Evolutionary conservation across 2,888 invertebrate genomes (phyloP).

Genomic region (Eueremaeus valkanovi): DNA sequence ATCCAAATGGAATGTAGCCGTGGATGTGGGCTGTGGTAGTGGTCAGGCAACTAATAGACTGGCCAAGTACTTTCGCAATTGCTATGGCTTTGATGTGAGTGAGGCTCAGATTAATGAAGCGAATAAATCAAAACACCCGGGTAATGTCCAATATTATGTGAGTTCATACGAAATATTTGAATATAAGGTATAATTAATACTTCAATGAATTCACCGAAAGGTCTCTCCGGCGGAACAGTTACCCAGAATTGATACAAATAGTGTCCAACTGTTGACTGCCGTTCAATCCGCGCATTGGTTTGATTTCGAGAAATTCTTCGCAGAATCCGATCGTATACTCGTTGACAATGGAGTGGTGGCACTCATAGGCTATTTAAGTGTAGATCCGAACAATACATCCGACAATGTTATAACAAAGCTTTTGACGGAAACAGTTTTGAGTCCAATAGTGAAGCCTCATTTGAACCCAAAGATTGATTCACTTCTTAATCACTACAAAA

Average conservation of each 20-base stretch:
- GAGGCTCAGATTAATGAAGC: slow-evolving; percentile 53
- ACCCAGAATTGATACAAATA: slow-evolving; percentile 48
- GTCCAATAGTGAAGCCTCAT: not conserved
- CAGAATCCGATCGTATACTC: slow-evolving; percentile 54
- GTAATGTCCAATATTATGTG: slow-evolving; percentile 5
- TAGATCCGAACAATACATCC: not conserved
- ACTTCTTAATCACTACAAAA: slow-evolving; percentile 47
- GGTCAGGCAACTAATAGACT: slow-evolving; percentile 56
- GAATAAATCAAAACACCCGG: slow-evolving; percentile 38
- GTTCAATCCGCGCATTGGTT: slow-evolving; percentile 56
- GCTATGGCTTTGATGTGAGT: slow-evolving; percentile 55
- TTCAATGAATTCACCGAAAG: slow-evolving; percentile 46
- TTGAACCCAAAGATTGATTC: slow-evolving; percentile 14
- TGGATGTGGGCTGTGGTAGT: slow-evolving; percentile 57
- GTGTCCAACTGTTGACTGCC: slow-evolving; percentile 53
- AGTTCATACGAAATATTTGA: no score
- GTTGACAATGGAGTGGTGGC: slow-evolving; percentile 53
- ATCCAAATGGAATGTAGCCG: slow-evolving; percentile 49
- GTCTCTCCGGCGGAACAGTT: slow-evolving; percentile 53
- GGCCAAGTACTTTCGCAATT: slow-evolving; percentile 53
- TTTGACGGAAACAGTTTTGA: not conserved
- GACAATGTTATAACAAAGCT: not conserved
- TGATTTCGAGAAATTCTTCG: slow-evolving; percentile 53
- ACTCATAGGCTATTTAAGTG: slow-evolving; percentile 42
- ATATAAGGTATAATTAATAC: no score